Conservation (phyloP, 2,888 invertebrate species). For the Brachypalpus laphriformis region DNA sequence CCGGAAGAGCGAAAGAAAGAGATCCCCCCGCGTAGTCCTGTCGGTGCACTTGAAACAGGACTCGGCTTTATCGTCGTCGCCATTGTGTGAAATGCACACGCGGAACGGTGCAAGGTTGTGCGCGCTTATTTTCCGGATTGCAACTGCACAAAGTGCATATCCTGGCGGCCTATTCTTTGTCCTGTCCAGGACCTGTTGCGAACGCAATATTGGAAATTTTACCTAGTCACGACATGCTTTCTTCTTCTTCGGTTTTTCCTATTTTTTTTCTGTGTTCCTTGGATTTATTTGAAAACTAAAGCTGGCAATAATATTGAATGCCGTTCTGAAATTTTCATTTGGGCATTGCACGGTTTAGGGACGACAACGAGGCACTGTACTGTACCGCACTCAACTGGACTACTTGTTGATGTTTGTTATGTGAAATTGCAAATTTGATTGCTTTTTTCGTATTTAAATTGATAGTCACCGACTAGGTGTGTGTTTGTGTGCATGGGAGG, state of each 20-base stretch:
- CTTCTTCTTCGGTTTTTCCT: neutral
- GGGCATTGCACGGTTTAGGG: slow-evolving; percentile 10
- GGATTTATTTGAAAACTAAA: slow-evolving; percentile 56
- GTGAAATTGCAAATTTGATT: slow-evolving; percentile 72
- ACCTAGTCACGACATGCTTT: slow-evolving; percentile 66
- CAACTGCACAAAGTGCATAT: slow-evolving; percentile 71
- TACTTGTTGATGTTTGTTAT: slow-evolving; percentile 66
- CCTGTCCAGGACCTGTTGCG: slow-evolving; percentile 64
- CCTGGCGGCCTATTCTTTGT: slow-evolving; percentile 45
- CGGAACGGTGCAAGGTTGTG: slow-evolving; percentile 62
- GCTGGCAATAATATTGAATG: slow-evolving; percentile 55
- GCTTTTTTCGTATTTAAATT: slow-evolving; percentile 62
- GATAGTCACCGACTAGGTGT: slow-evolving; percentile 12
- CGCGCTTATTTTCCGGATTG: slow-evolving; percentile 65
- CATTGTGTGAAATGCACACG: slow-evolving; percentile 60
- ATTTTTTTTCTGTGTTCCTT: neutral
- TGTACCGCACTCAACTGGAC: neutral
- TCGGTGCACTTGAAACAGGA: slow-evolving; percentile 55
- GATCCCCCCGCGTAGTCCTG: neutral
- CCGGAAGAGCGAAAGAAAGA: neutral
- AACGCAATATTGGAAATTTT: slow-evolving; percentile 72
- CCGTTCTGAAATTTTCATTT: slow-evolving; percentile 56
- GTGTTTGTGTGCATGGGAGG: neutral
- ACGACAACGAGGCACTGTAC: neutral
- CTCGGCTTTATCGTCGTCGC: slow-evolving; percentile 34